Evolutionary conservation across 2,888 invertebrate genomes (phyloP).

Genomic region (Amitus sp.): DNA sequence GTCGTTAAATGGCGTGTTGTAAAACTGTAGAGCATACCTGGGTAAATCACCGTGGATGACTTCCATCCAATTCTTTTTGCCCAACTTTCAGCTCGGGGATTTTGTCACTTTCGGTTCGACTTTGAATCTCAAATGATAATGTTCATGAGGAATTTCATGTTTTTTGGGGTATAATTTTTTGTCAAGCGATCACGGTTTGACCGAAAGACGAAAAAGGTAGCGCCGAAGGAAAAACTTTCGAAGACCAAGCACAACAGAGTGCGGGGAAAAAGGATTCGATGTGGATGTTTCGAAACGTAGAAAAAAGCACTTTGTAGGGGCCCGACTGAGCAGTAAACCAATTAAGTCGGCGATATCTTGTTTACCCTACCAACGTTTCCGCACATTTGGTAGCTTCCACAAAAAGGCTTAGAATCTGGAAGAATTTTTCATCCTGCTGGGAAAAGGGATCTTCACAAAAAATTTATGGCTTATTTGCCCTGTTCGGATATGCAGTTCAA

Average conservation of each 20-base stretch:
- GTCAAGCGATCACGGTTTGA: neutral
- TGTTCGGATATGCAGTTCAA: neutral
- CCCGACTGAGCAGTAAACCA: slow-evolving; percentile 54
- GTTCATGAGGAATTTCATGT: too few relatives aligned
- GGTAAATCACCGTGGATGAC: slow-evolving; percentile 47
- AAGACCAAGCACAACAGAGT: slow-evolving; percentile 10
- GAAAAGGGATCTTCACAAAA: neutral
- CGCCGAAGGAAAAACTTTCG: slow-evolving; percentile 16
- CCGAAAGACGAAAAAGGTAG: slow-evolving; percentile 26
- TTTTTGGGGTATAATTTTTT: neutral
- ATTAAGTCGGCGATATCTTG: slow-evolving; percentile 47
- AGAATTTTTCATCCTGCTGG: neutral
- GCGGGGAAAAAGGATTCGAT: slow-evolving; percentile 26
- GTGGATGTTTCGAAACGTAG: slow-evolving; percentile 13
- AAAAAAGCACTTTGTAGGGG: slow-evolving; percentile 44
- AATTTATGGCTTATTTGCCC: slow-evolving; percentile 3
- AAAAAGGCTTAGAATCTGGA: neutral
- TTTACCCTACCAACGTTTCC: slow-evolving; percentile 5
- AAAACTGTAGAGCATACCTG: slow-evolving; percentile 52
- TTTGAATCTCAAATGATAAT: slow-evolving; percentile 10
- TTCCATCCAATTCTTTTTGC: slow-evolving; percentile 14
- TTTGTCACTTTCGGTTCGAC: slow-evolving; percentile 10
- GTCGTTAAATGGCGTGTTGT: slow-evolving; percentile 54
- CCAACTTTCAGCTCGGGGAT: slow-evolving; percentile 4
- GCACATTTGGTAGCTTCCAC: slow-evolving; percentile 5